Evolutionary conservation across 64 coral and sea anemone species (phyloP).

Genomic region (Actinia equina): DNA sequence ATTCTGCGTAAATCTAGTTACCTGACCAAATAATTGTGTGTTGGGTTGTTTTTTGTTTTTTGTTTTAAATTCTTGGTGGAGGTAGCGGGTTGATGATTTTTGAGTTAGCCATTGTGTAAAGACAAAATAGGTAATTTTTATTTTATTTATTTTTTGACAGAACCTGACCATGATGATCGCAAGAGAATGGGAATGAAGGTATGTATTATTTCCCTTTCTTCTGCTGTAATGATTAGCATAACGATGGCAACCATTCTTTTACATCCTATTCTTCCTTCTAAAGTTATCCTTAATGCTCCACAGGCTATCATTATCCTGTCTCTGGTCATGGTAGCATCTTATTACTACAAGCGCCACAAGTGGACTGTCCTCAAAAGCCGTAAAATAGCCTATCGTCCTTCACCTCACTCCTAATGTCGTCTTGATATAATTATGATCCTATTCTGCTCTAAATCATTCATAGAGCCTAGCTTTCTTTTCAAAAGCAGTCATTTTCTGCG

Average conservation of each 20-base stretch:
- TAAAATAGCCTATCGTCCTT: conserved; percentile 79
- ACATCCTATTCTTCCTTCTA: no score
- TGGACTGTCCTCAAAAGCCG: conserved; percentile 96
- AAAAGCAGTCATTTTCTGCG: background rate
- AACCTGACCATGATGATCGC: conserved; percentile 93
- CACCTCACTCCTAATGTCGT: conserved; percentile 44
- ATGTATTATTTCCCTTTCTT: background rate
- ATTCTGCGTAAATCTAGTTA: no score
- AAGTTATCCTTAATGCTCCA: background rate
- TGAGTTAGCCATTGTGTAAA: background rate
- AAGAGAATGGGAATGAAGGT: conserved; percentile 99
- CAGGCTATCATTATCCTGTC: conserved; percentile 79
- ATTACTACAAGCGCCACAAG: conserved; percentile 99
- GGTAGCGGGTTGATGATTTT: background rate
- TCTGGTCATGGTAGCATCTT: conserved; percentile 69
- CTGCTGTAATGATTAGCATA: no score
- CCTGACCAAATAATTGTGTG: no score
- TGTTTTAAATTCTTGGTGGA: no score
- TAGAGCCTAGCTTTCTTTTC: background rate
- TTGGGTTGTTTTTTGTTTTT: no score
- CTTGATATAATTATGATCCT: background rate
- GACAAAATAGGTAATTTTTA: background rate
- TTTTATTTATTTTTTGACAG: background rate
- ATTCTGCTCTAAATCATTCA: conserved; percentile 9
- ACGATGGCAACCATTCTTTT: no score